Conservation (phyloP, 2,113 vertebrate genomes). For the Rhipidura dahli region DNA sequence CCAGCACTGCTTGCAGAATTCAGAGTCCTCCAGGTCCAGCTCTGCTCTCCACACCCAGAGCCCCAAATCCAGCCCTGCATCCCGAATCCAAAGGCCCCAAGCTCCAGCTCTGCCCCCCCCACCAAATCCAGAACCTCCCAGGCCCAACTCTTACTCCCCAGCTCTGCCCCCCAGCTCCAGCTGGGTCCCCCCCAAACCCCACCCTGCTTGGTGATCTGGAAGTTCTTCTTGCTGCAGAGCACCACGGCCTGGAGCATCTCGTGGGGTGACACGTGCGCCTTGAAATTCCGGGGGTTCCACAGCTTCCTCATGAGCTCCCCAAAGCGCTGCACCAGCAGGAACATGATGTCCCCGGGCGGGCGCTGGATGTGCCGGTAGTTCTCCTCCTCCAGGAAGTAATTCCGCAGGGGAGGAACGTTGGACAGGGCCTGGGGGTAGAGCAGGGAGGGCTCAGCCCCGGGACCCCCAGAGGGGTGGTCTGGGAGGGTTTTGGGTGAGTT, state of each 20-base stretch:
- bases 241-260: slow-evolving; percentile 99
- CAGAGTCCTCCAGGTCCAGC: too few species aligned
- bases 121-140: not conserved
- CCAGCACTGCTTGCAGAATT: too few species aligned
- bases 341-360: slow-evolving; percentile 96
- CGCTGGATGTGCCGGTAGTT: slow-evolving; percentile 89
- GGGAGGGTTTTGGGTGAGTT: not conserved
- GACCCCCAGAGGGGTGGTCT: accelerated
- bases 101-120: too few species aligned
- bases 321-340: slow-evolving; percentile 94
- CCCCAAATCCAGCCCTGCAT: not conserved
- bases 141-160: not conserved
- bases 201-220: slow-evolving; percentile 98
- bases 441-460: accelerated
- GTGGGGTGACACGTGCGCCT: slow-evolving; percentile 95
- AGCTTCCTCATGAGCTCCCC: slow-evolving; percentile 97
- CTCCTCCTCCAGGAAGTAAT: slow-evolving; percentile 96
- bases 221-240: slow-evolving; percentile 97
- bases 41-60: not conserved
- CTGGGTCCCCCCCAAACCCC: not conserved
- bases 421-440: slow-evolving; percentile 83
- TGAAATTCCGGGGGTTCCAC: slow-evolving; percentile 98
- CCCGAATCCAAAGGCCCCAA: too few species aligned
- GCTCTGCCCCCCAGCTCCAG: not conserved
- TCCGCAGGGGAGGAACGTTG: slow-evolving; percentile 92